Evolutionary conservation across 2,113 vertebrate species (phyloP).

Genomic region (Dendropsophus ebraccatus): DNA sequence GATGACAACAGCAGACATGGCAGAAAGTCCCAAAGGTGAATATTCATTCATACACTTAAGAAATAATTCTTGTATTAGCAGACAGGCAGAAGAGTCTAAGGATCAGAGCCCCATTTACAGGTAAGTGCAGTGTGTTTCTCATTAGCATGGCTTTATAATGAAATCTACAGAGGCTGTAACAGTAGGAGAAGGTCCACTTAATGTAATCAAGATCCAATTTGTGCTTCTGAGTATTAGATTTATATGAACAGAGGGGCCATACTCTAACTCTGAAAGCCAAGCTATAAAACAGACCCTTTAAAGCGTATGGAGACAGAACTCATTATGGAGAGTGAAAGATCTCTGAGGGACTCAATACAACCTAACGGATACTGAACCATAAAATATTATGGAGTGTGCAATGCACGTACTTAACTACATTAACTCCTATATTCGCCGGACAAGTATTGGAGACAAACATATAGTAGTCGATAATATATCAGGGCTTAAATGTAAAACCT

Average conservation of each 20-base stretch:
- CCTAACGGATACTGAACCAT: slow-evolving; percentile 10
- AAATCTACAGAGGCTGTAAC: slow-evolving; percentile 23
- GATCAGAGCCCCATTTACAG: background rate
- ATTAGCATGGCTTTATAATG: slow-evolving; percentile 22
- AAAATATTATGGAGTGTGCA: slow-evolving; percentile 30
- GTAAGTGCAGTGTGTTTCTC: slow-evolving; percentile 13
- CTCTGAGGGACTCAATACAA: slow-evolving; percentile 33
- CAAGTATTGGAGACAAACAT: background rate
- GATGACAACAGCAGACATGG: no score
- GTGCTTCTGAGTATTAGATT: slow-evolving; percentile 53
- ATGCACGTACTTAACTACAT: slow-evolving; percentile 24
- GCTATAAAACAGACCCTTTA: slow-evolving; percentile 53
- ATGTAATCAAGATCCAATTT: slow-evolving; percentile 56
- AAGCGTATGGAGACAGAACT: slow-evolving; percentile 50
- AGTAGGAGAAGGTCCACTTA: slow-evolving; percentile 27
- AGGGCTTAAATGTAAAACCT: no score
- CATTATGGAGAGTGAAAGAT: slow-evolving; percentile 55
- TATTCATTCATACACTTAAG: no score
- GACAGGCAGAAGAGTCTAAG: no score
- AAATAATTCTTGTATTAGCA: no score
- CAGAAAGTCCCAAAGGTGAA: no score
- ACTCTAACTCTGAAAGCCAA: slow-evolving; percentile 37
- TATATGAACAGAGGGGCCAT: slow-evolving; percentile 45
- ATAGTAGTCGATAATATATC: background rate
- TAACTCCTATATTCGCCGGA: background rate